Base-by-base conservation (phyloP, 1,140 invertebrate species). In the Anastrepha obliqua region DNA sequence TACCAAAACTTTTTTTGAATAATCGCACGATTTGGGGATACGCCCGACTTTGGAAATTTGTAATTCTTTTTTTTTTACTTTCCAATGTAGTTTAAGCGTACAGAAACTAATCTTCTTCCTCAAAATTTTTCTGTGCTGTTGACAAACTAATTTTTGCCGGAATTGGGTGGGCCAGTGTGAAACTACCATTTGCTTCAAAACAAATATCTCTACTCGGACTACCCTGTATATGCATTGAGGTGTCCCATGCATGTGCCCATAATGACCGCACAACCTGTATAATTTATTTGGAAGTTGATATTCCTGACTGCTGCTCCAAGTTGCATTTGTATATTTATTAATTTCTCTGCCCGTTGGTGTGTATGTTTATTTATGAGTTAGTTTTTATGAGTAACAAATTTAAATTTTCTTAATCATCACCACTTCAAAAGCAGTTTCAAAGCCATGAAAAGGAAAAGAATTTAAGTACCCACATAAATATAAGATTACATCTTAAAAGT, bases 231-330 rank as follows among this genome's bases (percentile, higher is more conserved):
- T 55, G 15, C 6, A 51, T 51, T 67, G 6, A 15, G 20, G 8
- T 20, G 47, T 29, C 13, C 67, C 44, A 17, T 42, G 67, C 67
- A 74, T 74, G 67, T 13, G 64, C 13, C 15, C 67, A 74, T 74
- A 74, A 74, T 74, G 67, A 74, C 39, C 67, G 42, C 67, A 74
- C 67, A 74, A 74, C 67, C 67, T 74, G 67, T 74, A 74, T 74
- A 39, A 44, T 74, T 74, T 74, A 44, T 74, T 74, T 47, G 67
- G 17, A 44, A 74, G 42, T 17, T 17, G 67, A 74, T 74, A 42
- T 74, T 74, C 67, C 42, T 74, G 67, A 44, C 51, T 55, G 51
- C 0, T 74, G 65, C 65, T 20, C 13, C 11, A 44, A 39, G 39
- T 44, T 74, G 67, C 67, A 74, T 74, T 17, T 2, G 15, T 17